Percentiles rank a stretch among this genome's conserved stretches.
Conservation (phyloP, 2,113 vertebrate species). For the Sus scrofa region T2T-Sscrofa CM000825.6:46991501-46992000, state of each 20-base stretch:
- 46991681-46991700: not conserved
- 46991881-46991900: fast-evolving
- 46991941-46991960: not conserved
- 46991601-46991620: not conserved
- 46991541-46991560: not conserved
- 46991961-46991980: not conserved
- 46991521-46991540: not conserved
- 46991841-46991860: fast-evolving
- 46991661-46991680: too few species aligned
- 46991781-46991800: not conserved
- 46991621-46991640: not conserved
- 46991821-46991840: too few species aligned
- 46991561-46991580: not conserved
- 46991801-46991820: too few species aligned
- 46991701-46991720: not conserved
- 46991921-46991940: not conserved
- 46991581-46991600: not conserved
- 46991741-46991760: not conserved
- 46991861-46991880: not conserved
- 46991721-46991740: not conserved
- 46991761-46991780: not conserved
- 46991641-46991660: not conserved
- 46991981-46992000: fast-evolving
- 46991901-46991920: not conserved
- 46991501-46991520: fast-evolving